These are phyloP conservation scores for Thamnophis elegans DNA, from an alignment of 2,797 vertebrate genomes.

Conservation along the genomic window DNA sequence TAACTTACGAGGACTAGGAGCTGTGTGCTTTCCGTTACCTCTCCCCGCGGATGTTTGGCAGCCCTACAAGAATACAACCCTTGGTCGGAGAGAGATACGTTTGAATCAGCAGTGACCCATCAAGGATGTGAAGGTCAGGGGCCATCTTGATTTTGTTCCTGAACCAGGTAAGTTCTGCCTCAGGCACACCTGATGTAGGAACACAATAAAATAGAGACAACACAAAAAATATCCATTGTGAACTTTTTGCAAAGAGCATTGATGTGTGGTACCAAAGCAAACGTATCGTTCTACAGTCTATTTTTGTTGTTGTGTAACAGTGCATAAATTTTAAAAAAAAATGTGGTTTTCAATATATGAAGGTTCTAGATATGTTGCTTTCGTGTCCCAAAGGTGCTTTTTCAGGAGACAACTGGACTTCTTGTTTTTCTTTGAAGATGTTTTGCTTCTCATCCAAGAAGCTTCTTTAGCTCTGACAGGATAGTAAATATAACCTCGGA, in stretches of 20 bases:
- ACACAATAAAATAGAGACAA: background rate
- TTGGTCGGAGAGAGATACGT: constrained; percentile 70
- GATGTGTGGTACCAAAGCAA: background rate
- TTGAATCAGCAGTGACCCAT: constrained; percentile 70
- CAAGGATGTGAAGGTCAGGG: constrained; percentile 45
- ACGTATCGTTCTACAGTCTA: background rate
- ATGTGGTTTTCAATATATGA: background rate
- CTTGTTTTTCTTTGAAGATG: no score
- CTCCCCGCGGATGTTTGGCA: constrained; percentile 74
- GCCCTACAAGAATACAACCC: constrained; percentile 77
- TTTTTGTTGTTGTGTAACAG: background rate
- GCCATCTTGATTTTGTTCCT: constrained; percentile 69
- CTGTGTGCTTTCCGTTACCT: constrained; percentile 72
- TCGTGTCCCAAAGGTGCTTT: background rate
- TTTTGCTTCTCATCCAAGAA: no score
- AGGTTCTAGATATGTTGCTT: background rate
- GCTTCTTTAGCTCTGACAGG: no score
- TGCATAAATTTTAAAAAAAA: background rate
- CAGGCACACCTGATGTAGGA: constrained; percentile 75
- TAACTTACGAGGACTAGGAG: constrained; percentile 71
- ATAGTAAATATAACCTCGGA: no score
- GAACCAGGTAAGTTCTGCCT: constrained; percentile 78
- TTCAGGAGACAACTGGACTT: no score
- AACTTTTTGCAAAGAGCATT: background rate
- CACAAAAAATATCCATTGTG: background rate